Evolutionary conservation across 1,140 invertebrate species (phyloP).

Genomic region (Leptoteleia sp.): DNA sequence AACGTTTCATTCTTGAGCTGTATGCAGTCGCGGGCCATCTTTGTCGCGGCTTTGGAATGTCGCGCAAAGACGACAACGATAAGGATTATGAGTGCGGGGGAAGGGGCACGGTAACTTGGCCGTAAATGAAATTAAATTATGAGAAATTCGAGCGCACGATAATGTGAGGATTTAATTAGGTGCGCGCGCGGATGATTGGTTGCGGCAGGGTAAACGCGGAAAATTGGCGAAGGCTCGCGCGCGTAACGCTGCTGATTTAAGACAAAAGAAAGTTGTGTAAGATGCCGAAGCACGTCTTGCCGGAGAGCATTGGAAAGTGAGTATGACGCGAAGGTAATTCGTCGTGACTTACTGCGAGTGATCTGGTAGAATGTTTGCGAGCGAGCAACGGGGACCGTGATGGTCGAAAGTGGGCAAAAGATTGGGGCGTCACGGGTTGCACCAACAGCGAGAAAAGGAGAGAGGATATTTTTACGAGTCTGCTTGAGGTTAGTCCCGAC

Average conservation of each 20-base stretch:
- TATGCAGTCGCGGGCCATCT: too few relatives aligned
- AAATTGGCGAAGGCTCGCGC: too few relatives aligned
- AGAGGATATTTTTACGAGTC: constrained; percentile 78
- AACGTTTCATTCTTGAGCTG: too few relatives aligned
- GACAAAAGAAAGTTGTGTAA: constrained; percentile 47
- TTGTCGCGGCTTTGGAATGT: too few relatives aligned
- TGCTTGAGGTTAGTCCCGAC: constrained; percentile 76
- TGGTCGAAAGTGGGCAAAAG: constrained; percentile 66
- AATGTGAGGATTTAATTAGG: constrained; percentile 1
- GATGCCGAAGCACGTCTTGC: constrained; percentile 16
- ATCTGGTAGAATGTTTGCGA: constrained; percentile 60
- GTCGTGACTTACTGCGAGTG: constrained; percentile 69
- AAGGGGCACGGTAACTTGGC: neutral
- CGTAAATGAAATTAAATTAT: neutral
- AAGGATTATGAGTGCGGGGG: neutral
- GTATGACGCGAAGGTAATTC: constrained; percentile 58
- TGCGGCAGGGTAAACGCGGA: neutral
- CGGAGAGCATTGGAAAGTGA: constrained; percentile 46
- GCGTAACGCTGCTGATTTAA: constrained; percentile 13
- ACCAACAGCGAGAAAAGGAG: constrained; percentile 47
- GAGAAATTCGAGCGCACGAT: neutral
- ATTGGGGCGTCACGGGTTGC: constrained; percentile 60
- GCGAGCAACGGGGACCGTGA: constrained; percentile 57
- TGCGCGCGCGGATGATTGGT: neutral
- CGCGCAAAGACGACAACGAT: neutral